phyloP scores from a whole-genome alignment of 2,113 vertebrate genomes.

The Cavia porcellus region DNA sequence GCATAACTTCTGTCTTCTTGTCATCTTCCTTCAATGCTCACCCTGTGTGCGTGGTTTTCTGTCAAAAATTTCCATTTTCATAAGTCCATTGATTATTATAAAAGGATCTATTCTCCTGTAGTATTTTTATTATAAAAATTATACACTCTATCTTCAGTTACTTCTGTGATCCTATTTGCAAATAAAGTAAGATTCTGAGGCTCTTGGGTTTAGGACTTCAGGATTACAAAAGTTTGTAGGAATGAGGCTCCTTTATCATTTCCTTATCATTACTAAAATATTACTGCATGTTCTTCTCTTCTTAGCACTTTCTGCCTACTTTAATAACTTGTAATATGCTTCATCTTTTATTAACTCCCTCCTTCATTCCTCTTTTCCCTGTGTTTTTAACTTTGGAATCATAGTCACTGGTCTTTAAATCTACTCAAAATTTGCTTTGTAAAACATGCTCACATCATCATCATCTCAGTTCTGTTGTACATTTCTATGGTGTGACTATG shows the following conservation, averaged over 20 bases:
- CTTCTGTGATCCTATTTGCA: neutral
- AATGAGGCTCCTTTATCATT: neutral
- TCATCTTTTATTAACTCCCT: neutral
- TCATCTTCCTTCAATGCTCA: neutral
- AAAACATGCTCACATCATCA: neutral
- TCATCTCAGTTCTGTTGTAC: neutral
- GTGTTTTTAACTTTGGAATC: neutral
- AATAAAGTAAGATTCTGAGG: neutral
- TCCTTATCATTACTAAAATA: neutral
- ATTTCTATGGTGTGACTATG: neutral
- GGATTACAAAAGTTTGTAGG: neutral
- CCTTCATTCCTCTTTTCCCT: neutral
- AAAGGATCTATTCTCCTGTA: neutral
- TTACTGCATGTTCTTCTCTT: neutral
- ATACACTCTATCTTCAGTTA: neutral
- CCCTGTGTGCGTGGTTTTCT: neutral
- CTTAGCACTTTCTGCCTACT: neutral
- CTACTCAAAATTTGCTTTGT: neutral
- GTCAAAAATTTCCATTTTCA: neutral
- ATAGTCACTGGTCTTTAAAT: neutral
- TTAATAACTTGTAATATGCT: neutral
- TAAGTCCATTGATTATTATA: neutral
- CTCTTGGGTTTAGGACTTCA: neutral
- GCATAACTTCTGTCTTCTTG: neutral
- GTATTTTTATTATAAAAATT: neutral